A percentile compares a stretch with the other conserved stretches of the same genome.
phyloP scores from a whole-genome alignment of 2,888 invertebrate species.

The Ophion slaviceki region DNA sequence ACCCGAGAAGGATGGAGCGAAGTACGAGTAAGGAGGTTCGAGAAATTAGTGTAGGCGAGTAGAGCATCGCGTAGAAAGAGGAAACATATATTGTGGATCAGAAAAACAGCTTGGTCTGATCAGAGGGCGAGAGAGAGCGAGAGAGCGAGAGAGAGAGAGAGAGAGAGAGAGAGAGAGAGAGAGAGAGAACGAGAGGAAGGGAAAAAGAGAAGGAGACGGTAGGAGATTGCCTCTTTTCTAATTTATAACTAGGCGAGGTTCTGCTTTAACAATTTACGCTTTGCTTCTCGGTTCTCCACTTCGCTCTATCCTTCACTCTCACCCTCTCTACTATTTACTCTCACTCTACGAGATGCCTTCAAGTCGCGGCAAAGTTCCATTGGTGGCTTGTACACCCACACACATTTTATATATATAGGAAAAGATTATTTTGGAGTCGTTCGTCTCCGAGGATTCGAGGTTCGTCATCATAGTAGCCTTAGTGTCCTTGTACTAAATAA shows the following conservation, averaged over 20 bases:
- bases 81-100: constrained; percentile 11
- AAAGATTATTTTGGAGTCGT: background rate
- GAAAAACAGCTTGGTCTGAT: background rate
- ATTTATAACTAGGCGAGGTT: constrained; percentile 82
- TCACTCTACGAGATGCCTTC: constrained; percentile 17
- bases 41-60: constrained; percentile 43
- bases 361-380: constrained; percentile 32
- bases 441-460: background rate
- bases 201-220: background rate
- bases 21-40: constrained; percentile 14
- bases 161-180: background rate
- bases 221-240: constrained; percentile 80
- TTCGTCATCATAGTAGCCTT: background rate
- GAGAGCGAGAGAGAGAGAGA: background rate
- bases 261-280: constrained; percentile 82
- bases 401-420: background rate
- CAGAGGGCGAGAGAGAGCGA: background rate
- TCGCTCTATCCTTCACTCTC: constrained; percentile 16
- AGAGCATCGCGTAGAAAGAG: constrained; percentile 26
- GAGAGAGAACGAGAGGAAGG: constrained; percentile 4
- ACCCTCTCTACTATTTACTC: constrained; percentile 62
- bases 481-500: no score
- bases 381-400: background rate
- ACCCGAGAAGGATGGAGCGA: constrained; percentile 18
- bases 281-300: constrained; percentile 66